phyloP scores from a whole-genome alignment of 2,797 vertebrate species.

The Catamblyrhynchus diadema region DNA sequence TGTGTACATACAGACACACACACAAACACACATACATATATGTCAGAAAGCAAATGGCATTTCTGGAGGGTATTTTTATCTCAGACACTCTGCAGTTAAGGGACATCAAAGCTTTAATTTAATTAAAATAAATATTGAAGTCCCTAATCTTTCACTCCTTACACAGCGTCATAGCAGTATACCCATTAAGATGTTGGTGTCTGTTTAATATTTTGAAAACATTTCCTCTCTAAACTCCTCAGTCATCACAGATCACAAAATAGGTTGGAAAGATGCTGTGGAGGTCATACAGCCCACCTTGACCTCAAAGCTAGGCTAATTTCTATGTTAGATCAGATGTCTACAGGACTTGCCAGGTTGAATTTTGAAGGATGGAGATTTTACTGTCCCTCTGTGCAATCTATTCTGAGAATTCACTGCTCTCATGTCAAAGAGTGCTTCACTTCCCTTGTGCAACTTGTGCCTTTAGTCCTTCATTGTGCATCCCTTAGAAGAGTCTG shows the following conservation, averaged over 20 bases:
- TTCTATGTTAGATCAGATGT: neutral
- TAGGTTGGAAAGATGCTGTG: neutral
- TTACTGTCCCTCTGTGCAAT: neutral
- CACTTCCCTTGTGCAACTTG: neutral
- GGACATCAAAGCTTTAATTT: neutral
- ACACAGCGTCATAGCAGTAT: neutral
- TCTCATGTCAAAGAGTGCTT: neutral
- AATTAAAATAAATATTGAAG: neutral
- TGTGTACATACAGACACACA: accelerated
- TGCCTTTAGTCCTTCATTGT: neutral
- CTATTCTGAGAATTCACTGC: neutral
- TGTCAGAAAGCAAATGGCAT: neutral
- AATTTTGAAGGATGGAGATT: neutral
- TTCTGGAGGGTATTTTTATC: neutral
- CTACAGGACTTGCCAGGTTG: neutral
- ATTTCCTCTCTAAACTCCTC: neutral
- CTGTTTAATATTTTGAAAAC: neutral
- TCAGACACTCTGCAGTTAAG: neutral
- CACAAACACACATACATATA: neutral
- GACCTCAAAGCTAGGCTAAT: neutral
- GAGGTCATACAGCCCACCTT: neutral
- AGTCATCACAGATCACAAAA: neutral
- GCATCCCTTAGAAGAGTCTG: neutral
- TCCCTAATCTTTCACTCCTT: neutral
- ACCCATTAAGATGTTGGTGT: neutral